Evolutionary conservation across 2,888 invertebrate genomes (phyloP).

Genomic region (Dicyrtomina minuta): DNA sequence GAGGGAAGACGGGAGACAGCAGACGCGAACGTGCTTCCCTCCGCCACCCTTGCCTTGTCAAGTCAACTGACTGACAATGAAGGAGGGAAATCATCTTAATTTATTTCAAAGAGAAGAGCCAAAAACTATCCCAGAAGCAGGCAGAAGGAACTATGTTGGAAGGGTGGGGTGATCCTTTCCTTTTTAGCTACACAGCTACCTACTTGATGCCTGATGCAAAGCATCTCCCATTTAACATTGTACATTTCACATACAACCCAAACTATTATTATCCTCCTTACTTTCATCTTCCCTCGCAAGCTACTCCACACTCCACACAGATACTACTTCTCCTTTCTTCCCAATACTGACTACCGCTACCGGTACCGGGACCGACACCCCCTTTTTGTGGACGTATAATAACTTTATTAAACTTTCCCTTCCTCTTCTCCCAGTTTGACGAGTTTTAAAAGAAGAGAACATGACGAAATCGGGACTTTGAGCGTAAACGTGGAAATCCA

Average conservation of each 20-base stretch:
- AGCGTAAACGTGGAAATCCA: no score
- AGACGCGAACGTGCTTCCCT: background rate
- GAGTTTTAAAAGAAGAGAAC: no score
- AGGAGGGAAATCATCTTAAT: slow-evolving; percentile 15
- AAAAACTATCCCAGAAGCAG: no score
- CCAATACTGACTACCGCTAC: no score
- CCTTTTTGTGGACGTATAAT: background rate
- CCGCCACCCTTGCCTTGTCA: slow-evolving; percentile 10
- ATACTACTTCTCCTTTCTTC: no score
- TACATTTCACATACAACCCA: background rate
- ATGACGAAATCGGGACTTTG: background rate
- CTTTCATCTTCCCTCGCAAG: no score
- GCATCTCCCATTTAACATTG: background rate
- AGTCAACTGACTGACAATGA: slow-evolving; percentile 18
- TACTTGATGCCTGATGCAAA: no score
- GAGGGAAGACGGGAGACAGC: no score
- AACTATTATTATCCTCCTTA: background rate
- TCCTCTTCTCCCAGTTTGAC: background rate
- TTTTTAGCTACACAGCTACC: background rate
- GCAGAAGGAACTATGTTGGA: background rate
- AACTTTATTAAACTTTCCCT: background rate
- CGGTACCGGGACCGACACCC: no score
- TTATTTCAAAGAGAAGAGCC: slow-evolving; percentile 9
- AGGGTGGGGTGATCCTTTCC: background rate
- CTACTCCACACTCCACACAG: no score